Evolutionary conservation across 2,888 invertebrate genomes (phyloP).

Genomic region (Luperina testacea): DNA sequence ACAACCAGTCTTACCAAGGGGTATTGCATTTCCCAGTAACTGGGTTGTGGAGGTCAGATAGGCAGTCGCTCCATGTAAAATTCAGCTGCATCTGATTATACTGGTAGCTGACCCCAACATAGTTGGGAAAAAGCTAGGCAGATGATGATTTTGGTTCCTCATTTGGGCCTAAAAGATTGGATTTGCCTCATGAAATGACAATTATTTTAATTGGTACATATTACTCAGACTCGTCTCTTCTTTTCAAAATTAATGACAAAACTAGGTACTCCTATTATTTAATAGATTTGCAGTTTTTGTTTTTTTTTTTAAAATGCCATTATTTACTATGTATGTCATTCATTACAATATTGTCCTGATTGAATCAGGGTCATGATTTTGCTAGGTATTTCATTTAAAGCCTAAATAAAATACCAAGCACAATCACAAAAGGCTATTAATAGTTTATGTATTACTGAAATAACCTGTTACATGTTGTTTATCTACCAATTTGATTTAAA

Average conservation of each 20-base stretch:
- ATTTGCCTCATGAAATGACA: neutral
- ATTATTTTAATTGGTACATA: neutral
- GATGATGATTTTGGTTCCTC: neutral
- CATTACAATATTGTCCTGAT: neutral
- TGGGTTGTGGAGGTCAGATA: no score
- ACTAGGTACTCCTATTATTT: neutral
- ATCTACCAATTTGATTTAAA: conserved; percentile 13
- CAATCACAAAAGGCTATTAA: conserved; percentile 14
- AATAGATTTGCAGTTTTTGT: neutral
- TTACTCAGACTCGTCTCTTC: neutral
- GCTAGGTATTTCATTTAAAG: neutral
- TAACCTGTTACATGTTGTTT: conserved; percentile 20
- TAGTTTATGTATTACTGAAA: conserved; percentile 24
- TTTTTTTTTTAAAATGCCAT: neutral
- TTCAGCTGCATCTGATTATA: no score
- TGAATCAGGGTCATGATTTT: no score
- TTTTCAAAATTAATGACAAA: neutral
- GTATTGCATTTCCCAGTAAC: no score
- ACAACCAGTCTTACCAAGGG: no score
- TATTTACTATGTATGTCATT: neutral
- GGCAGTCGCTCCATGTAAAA: no score
- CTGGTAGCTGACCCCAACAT: no score
- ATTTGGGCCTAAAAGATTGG: neutral
- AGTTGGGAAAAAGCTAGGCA: no score
- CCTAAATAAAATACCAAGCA: neutral